Percentiles rank a stretch among this genome's conserved stretches.
Conservation (phyloP, 2,797 vertebrate species). For the Discoglossus pictus region DNA sequence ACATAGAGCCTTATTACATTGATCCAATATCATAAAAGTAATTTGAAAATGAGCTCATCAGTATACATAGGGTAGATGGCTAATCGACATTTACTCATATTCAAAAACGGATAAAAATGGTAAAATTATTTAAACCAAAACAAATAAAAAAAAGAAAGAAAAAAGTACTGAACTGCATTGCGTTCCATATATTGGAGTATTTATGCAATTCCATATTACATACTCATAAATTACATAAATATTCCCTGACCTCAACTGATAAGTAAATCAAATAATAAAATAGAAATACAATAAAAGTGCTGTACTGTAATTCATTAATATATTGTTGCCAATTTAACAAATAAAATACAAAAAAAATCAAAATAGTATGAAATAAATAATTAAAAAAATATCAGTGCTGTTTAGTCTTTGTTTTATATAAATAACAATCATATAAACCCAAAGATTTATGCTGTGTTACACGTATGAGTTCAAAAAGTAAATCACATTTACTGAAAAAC, state of each 20-base stretch:
- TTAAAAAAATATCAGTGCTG: conserved; percentile 69
- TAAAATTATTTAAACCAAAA: no score
- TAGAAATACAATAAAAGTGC: conserved; percentile 74
- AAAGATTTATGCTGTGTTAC: conserved; percentile 63
- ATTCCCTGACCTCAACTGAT: no score
- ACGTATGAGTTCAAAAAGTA: conserved; percentile 22
- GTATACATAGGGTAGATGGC: no score
- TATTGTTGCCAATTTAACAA: conserved; percentile 65
- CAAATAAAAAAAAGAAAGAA: no score
- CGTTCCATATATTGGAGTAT: no score
- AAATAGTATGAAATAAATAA: conserved; percentile 33
- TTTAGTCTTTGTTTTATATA: conserved; percentile 74
- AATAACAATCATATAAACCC: conserved; percentile 70
- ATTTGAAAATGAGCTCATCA: no score
- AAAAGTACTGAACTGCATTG: no score
- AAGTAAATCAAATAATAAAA: conserved; percentile 53
- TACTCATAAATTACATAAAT: conserved; percentile 7
- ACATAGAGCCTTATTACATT: conserved; percentile 40
- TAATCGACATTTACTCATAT: no score
- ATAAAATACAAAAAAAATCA: conserved; percentile 30
- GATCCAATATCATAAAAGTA: no score
- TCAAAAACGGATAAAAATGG: no score
- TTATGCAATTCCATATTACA: no score
- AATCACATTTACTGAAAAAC: conserved; percentile 1
- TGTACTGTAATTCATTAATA: conserved; percentile 66